phyloP scores from a whole-genome alignment of 1,140 invertebrate species.

The Eumaeus atala region DNA sequence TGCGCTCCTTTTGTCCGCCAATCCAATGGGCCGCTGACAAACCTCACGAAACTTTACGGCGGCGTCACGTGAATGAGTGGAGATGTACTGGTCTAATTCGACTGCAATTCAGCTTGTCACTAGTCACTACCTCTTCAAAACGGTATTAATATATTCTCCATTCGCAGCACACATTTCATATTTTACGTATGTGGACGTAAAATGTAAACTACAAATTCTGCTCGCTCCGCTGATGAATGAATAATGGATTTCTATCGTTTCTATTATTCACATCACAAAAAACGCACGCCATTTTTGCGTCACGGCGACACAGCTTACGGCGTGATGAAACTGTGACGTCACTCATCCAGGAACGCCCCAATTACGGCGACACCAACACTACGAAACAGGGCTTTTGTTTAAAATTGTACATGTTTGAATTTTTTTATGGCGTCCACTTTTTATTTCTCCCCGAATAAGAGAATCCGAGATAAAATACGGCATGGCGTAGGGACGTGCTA shows the following conservation, averaged over 20 bases:
- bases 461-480: constrained; percentile 63
- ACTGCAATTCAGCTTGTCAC: too few relatives aligned
- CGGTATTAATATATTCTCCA: too few relatives aligned
- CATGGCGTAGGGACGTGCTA: constrained; percentile 51
- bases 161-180: too few relatives aligned
- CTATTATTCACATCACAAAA: constrained; percentile 8
- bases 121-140: too few relatives aligned
- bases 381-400: constrained; percentile 33
- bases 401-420: constrained; percentile 45
- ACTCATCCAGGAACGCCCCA: constrained; percentile 23
- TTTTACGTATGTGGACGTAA: too few relatives aligned
- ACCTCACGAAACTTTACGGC: too few relatives aligned
- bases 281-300: neutral
- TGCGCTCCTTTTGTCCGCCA: too few relatives aligned
- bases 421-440: constrained; percentile 41
- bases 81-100: too few relatives aligned
- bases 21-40: too few relatives aligned
- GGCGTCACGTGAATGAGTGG: too few relatives aligned
- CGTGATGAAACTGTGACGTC: neutral
- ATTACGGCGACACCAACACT: constrained; percentile 34
- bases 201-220: too few relatives aligned
- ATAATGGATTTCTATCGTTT: constrained; percentile 1
- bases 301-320: neutral
- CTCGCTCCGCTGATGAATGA: too few relatives aligned
- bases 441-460: constrained; percentile 48